Evolutionary conservation across 2,888 invertebrate species (phyloP), one percentile per base, ranked within the genome.

Genomic region (Crossocerus cetratus): DNA sequence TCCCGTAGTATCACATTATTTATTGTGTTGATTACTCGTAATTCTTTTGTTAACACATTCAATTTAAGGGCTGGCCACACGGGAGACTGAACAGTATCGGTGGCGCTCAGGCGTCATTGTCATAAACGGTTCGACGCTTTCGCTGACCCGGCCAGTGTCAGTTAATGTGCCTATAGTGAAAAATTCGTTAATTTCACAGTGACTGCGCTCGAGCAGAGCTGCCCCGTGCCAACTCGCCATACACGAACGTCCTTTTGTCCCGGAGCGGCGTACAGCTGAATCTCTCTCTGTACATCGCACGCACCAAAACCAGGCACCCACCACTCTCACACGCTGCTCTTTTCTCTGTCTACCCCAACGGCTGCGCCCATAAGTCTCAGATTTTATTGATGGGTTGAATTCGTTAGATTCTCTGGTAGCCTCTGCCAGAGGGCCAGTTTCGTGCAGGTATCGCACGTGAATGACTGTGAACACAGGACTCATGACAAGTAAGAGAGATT

Each of bases 151-250:
- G 69, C 61, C 74, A 61, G 66, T 63, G 61, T 56, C 76, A 72
- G 80, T 83, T 85, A 83, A 86, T 83, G 82, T 80, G 78, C 79
- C 82, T 77, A 84, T 84, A 77, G 80, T 81, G 76, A 83, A 84
- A 86, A 86, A 86, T 86, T 85, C 84, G 85, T 86, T 86, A 86
- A 86, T 86, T 86, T 85, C 84, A 85, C 86, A 85, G 81, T 86
- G 82, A 80, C 82, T 85, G 86, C 76, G 69, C 74, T 65, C 77
- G 72, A 63, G 65, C 54, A 44, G 68, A 72, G 59, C 74, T 61
- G 44, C 62, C 69, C 4, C 69, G n/a, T n/a, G n/a, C n/a, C n/a
- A n/a, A n/a, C n/a, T 45, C 42, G 65, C 44, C 49, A 61, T 60
- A 60, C 55, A 77, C 69, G 58, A 45, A 42, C 59, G 57, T 64